Percentiles rank a stretch among this genome's conserved stretches.
phyloP scores from a whole-genome alignment of 2,113 vertebrate species.

The Bos javanicus region DNA sequence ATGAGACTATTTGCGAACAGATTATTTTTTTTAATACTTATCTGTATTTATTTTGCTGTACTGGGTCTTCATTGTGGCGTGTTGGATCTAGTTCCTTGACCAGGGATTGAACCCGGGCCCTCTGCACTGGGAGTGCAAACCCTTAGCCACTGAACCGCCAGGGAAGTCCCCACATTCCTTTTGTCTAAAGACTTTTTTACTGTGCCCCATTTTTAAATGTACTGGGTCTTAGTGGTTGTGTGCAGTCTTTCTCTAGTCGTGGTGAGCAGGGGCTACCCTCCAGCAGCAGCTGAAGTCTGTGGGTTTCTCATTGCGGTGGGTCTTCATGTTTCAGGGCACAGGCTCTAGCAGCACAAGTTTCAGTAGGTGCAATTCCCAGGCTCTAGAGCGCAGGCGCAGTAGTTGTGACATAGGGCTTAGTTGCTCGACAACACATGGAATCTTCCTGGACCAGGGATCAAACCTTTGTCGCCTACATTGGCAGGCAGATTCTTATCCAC shows the following conservation, averaged over 20 bases:
- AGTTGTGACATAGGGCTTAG: background rate
- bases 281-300: background rate
- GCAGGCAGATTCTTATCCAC: background rate
- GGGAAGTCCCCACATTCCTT: background rate
- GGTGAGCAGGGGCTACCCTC: background rate
- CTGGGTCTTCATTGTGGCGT: background rate
- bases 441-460: background rate
- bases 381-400: rapidly evolving
- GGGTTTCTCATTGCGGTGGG: background rate
- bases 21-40: background rate
- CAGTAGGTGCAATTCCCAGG: background rate
- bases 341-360: background rate
- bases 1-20: background rate
- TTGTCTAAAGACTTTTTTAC: background rate
- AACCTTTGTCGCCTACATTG: background rate
- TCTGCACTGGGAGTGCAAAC: background rate
- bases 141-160: background rate
- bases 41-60: background rate
- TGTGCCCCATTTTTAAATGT: background rate
- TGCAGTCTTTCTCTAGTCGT: background rate
- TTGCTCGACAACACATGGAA: background rate
- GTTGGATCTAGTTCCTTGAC: background rate
- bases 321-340: background rate
- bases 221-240: background rate
- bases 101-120: background rate